Evolutionary conservation across 2,888 invertebrate genomes (phyloP).

Genomic region (Temnothorax ravouxi): DNA sequence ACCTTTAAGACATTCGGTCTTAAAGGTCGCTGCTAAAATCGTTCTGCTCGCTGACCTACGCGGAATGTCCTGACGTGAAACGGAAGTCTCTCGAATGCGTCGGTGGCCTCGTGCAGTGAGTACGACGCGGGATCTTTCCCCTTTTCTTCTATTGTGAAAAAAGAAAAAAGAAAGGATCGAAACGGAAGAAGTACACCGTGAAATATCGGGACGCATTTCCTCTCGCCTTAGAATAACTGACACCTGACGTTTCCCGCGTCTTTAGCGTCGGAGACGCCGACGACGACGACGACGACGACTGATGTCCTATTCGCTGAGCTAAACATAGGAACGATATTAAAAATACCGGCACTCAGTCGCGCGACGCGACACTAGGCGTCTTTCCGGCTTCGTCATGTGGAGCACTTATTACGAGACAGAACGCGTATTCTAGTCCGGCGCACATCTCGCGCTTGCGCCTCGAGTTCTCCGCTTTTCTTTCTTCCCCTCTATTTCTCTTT

Average conservation of each 20-base stretch:
- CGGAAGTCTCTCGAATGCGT: too few relatives aligned
- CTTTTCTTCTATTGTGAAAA: neutral
- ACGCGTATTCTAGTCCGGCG: constrained; percentile 22
- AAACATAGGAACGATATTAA: constrained; percentile 49
- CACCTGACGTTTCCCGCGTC: constrained; percentile 39
- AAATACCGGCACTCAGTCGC: constrained; percentile 51
- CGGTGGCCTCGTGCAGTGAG: neutral
- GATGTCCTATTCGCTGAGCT: constrained; percentile 35
- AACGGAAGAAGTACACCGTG: neutral
- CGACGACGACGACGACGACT: constrained; percentile 20
- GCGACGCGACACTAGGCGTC: constrained; percentile 24
- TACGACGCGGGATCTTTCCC: too few relatives aligned
- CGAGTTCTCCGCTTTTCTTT: neutral
- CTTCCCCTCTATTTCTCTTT: neutral
- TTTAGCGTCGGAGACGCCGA: neutral
- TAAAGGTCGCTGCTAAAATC: constrained; percentile 81
- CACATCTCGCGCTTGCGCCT: constrained; percentile 4
- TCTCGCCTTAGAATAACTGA: neutral
- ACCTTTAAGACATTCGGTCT: too few relatives aligned
- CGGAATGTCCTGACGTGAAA: constrained; percentile 78
- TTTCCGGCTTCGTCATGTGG: constrained; percentile 49
- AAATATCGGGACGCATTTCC: constrained; percentile 4
- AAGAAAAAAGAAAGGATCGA: neutral
- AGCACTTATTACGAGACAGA: constrained; percentile 51
- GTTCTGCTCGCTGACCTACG: constrained; percentile 80